Percentiles rank a stretch among this genome's conserved stretches.
These are phyloP conservation scores for Ranitomeya variabilis DNA, from an alignment of 2,113 vertebrate species.

Conservation along the genomic window DNA sequence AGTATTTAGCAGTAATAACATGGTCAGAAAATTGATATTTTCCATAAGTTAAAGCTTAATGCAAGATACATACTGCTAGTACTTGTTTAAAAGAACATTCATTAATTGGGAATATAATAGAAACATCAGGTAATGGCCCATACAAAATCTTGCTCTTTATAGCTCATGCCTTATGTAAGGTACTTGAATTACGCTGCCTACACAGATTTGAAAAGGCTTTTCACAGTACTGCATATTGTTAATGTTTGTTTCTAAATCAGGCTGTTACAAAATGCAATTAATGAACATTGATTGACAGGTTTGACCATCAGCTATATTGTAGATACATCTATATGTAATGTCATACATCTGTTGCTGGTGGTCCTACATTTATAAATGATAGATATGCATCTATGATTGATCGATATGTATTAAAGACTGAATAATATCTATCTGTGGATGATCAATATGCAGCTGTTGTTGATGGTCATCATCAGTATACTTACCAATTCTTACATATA, in stretches of 20 bases:
- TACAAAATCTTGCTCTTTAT: background rate
- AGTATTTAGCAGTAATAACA: background rate
- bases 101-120: background rate
- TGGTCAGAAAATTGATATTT: background rate
- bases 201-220: background rate
- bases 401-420: background rate
- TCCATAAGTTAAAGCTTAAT: background rate
- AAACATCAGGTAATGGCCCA: background rate
- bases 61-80: background rate
- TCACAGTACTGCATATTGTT: background rate
- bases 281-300: background rate
- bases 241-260: background rate
- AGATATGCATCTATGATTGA: background rate
- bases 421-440: too few species aligned
- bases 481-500: too few species aligned
- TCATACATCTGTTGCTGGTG: background rate
- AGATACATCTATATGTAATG: too few species aligned
- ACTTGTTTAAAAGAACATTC: background rate
- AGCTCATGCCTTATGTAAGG: background rate
- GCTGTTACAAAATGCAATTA: background rate
- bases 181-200: background rate
- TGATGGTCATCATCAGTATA: background rate
- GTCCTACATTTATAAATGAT: background rate
- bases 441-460: too few species aligned
- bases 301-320: too few species aligned